Evolutionary conservation across 2,888 invertebrate genomes (phyloP), one percentile per base, ranked within the genome.

Genomic region (Dryobota labecula): DNA sequence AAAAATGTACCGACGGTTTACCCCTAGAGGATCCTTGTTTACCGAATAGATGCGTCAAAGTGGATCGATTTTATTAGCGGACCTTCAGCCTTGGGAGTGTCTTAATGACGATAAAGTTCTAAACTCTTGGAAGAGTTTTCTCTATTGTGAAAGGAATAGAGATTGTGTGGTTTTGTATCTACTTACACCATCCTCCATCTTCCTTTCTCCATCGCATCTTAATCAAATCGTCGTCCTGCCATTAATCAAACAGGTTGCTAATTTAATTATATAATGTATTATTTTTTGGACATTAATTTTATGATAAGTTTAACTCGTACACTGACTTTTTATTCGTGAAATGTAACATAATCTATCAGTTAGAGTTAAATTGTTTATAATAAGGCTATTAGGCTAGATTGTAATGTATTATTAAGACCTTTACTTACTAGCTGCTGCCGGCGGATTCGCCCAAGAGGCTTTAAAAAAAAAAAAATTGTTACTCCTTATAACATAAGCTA

Each of bases 11-110:
- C 18, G 30, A 61, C 30, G 33, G 65, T 74, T 56, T 60, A 66
- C 65, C 43, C 57, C 36, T 79, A 60, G 67, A 75, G 56, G 58
- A 58, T 69, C 58, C 33, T 56, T 74, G 74, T 78, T 81, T 78
- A 67, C 60, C 43, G 68, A 75, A 53, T 64, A 64, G 56, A 73
- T 72, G 47, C 61, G 53, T 65, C 69, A 51, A 63, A 67, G 47
- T 49, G 58, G 67, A 79, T 83, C 72, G 72, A 76, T 76, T 69
- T 71, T 62, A 70, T 58, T 68, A 61, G 61, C 36, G 70, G 47
- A 36, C 60, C 45, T 81, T 53, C 27, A 61, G 45, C 56, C 57
- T 60, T 64, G 58, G 82, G 62, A 69, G 77, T 77, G 43, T 67
- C 77, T 36, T 38, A 49, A 57, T 49, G 51, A 38, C 20, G 36